Conservation (phyloP, 2,888 invertebrate genomes). For the Pristionchus fissidentatus region DNA sequence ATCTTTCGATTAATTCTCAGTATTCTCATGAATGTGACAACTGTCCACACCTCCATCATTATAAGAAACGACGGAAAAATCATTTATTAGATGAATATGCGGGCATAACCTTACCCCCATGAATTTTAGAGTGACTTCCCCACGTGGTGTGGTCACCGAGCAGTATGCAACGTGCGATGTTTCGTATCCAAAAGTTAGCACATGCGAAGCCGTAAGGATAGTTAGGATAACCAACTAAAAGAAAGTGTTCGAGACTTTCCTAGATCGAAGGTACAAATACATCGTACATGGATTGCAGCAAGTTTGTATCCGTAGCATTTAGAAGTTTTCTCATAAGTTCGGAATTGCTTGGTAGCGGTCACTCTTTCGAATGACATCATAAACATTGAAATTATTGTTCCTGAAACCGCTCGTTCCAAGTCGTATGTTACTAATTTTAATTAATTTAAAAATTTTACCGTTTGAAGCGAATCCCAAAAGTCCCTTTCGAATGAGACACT, state of each 20-base stretch:
- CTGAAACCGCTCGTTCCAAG: too few species aligned
- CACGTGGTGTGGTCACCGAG: neutral
- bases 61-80: neutral
- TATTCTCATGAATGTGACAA: neutral
- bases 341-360: too few species aligned
- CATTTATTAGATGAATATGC: neutral
- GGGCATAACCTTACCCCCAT: neutral
- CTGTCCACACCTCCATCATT: neutral
- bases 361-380: too few species aligned
- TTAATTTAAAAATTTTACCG: too few species aligned
- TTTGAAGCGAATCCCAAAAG: too few species aligned
- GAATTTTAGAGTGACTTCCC: neutral
- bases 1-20: neutral
- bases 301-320: neutral
- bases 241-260: neutral
- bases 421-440: too few species aligned
- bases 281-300: neutral
- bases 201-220: neutral
- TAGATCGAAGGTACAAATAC: too few species aligned
- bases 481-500: too few species aligned
- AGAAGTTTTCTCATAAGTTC: too few species aligned
- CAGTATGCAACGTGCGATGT: neutral
- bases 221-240: neutral
- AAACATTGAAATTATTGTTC: too few species aligned
- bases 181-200: neutral